phyloP scores from a whole-genome alignment of 1,140 invertebrate species.

The Pentalonia nigronervosa region DNA sequence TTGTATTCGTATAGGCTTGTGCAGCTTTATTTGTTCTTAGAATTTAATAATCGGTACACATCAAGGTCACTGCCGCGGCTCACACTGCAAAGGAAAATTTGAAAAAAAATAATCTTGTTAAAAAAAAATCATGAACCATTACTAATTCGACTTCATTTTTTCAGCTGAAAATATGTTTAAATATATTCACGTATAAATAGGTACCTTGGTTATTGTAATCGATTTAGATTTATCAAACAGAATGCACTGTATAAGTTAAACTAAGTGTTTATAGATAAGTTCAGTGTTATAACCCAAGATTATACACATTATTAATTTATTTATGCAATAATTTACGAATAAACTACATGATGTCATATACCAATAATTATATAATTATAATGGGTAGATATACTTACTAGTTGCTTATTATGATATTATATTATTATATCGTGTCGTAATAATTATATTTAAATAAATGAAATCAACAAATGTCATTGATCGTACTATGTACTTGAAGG shows the following conservation, averaged over 20 bases:
- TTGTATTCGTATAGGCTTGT: background rate
- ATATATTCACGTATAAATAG: background rate
- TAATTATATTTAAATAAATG: background rate
- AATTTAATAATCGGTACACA: background rate
- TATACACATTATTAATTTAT: background rate
- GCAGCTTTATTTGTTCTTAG: background rate
- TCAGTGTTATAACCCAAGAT: background rate
- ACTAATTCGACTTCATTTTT: background rate
- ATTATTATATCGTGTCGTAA: background rate
- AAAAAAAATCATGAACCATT: background rate
- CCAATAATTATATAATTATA: background rate
- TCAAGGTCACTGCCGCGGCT: background rate
- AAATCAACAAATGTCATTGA: background rate
- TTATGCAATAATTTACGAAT: background rate
- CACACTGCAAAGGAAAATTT: background rate
- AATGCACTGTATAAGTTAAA: background rate
- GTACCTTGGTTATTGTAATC: too few relatives aligned
- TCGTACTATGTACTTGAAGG: background rate
- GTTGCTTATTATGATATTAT: background rate
- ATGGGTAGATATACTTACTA: too few relatives aligned
- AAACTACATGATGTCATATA: background rate
- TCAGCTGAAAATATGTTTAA: background rate
- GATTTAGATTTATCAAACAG: background rate
- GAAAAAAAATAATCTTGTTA: background rate
- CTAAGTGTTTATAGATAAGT: background rate